phyloP scores from a whole-genome alignment of 1,140 invertebrate species.

The Coelopa frigida region DNA sequence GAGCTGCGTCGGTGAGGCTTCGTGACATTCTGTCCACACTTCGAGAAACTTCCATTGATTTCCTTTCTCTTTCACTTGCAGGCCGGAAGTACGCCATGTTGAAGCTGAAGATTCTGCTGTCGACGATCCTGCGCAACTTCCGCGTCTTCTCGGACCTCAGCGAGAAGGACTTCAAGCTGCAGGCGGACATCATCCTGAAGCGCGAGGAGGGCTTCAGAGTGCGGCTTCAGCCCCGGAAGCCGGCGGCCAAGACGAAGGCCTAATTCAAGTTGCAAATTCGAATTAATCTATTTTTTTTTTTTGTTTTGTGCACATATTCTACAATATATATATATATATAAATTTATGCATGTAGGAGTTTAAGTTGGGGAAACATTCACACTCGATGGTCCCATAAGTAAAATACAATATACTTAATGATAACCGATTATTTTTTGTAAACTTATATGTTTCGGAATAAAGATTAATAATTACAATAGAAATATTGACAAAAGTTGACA shows the following conservation, averaged over 20 bases:
- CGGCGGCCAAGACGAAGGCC: slow-evolving; percentile 12
- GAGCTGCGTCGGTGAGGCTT: slow-evolving; percentile 75
- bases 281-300: no score
- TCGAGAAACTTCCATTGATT: neutral
- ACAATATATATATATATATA: no score
- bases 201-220: slow-evolving; percentile 70
- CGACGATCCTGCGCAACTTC: slow-evolving; percentile 79
- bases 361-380: no score
- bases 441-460: no score
- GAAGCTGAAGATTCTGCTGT: slow-evolving; percentile 79
- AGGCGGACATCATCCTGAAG: slow-evolving; percentile 77
- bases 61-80: slow-evolving; percentile 28
- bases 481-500: no score
- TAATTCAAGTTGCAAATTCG: no score
- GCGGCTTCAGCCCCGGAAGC: slow-evolving; percentile 58
- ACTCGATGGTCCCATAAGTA: no score
- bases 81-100: slow-evolving; percentile 82
- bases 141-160: slow-evolving; percentile 58
- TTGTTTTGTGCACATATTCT: no score
- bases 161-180: slow-evolving; percentile 64
- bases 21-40: slow-evolving; percentile 1
- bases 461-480: no score
- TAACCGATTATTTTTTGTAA: no score
- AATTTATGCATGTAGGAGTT: no score
- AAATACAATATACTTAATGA: no score